Evolutionary conservation across 2,888 invertebrate species (phyloP), one percentile per base, ranked within the genome.

Genomic region (Trichogramma dendrolimi): DNA sequence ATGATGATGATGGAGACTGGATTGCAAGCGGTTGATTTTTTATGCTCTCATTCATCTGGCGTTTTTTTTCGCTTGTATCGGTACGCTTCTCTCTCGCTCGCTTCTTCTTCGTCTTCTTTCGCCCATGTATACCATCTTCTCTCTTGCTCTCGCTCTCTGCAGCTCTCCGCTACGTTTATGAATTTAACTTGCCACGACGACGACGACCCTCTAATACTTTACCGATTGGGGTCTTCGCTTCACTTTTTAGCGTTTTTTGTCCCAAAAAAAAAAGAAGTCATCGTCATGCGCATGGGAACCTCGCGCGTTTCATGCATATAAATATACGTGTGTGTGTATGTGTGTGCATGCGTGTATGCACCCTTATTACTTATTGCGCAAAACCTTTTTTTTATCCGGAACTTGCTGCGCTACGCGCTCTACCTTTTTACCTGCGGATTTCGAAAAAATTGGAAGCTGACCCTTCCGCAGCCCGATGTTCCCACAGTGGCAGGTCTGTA

Each of bases 1-100:
- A 27, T 14, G 14, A 14, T 27, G 27, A 27, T 27, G 27, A 27
- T 27, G 27, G 27, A 27, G 27, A 68, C 65, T 53, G 62, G 65
- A 66, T 67, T 68, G 66, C 68, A 67, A 65, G 58, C 67, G 62
- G 59, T 66, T 70, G 67, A 27, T 70, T 73, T 70, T 69, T 69
- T 67, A 61, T 60, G 11, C 8, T 61, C 48, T 47, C 27, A 14
- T 14, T 8, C 10, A 39, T 4, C 46, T 39, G 47, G 43, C 58
- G 55, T 46, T 62, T 65, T 43, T 63, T 58, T 56, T 61, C 56
- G 50, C 51, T 50, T 58, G 62, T 56, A 56, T 62, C 48, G 56
- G 42, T 66, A 63, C 59, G 27, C 53, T 8, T 58, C 61, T 57
- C 53, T 55, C 55, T 61, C 63, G 66, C 60, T 61, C 62, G 66